A percentile compares a stretch with the other conserved stretches of the same genome.
These are phyloP conservation scores for Manacus vitellinus DNA, from an alignment of 2,113 vertebrate species.

Conservation along the genomic window DNA sequence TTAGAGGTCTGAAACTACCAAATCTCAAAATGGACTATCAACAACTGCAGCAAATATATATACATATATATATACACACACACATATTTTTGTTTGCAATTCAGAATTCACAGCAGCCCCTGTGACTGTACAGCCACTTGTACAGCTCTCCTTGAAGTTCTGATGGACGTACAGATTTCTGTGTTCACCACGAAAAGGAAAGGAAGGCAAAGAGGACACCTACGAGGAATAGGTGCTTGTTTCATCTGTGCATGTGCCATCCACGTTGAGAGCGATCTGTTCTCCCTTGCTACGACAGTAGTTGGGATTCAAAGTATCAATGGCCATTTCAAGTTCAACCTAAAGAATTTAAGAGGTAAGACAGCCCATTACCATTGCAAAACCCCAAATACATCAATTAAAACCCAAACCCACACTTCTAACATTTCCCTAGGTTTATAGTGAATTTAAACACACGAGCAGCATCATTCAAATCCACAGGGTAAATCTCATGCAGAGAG, in stretches of 20 bases:
- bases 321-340: slow-evolving; percentile 91
- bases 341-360: slow-evolving; percentile 14
- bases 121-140: neutral
- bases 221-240: slow-evolving; percentile 90
- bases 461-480: neutral
- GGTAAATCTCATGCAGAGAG: neutral
- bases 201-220: slow-evolving; percentile 48
- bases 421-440: neutral
- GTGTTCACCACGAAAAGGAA: neutral
- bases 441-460: neutral
- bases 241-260: slow-evolving; percentile 86
- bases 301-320: slow-evolving; percentile 91
- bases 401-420: neutral
- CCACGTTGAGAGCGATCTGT: slow-evolving; percentile 95
- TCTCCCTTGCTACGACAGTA: slow-evolving; percentile 98
- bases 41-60: neutral
- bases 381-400: neutral
- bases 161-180: neutral
- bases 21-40: neutral
- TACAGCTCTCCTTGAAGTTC: neutral
- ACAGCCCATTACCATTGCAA: neutral
- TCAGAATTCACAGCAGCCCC: neutral
- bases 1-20: neutral
- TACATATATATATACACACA: too few species aligned
- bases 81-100: neutral